Base-by-base conservation (phyloP, 2,888 invertebrate species). In the Criorhina ranunculi region DNA sequence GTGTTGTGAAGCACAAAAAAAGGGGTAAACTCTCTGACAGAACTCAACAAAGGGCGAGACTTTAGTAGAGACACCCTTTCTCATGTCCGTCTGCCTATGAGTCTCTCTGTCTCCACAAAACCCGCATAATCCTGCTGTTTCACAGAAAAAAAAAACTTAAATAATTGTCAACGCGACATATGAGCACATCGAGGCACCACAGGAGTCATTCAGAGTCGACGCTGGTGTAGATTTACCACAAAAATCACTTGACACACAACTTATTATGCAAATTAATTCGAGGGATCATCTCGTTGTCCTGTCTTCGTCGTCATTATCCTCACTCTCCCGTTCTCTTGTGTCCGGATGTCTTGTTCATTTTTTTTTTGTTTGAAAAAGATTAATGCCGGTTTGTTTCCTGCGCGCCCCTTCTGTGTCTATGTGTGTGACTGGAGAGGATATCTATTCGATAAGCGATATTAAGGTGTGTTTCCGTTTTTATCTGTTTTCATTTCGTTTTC, bases 391-490 rank as follows among this genome's bases (percentile, higher is more conserved):
- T 49, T 15, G 42, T 49, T 59, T 72, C 17, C 35, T 24, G 42
- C 42, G 42, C 37, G n/a, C 31, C 51, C 59, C 35, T 31, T 49
- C 37, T 40, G 46, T 66, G 35, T n/a, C 57, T 79, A 60, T 8
- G 60, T 33, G 51, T 8, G n/a, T 9, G 24, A 4, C n/a, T 7
- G 1, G 24, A 35, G 49, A 49, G 57, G 69, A 62, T 66, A 67
- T 59, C 66, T 33, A 62, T 44, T 79, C 78, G 78, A 83, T 76
- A 76, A 49, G 19, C 51, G 69, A 76, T 76, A 81, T 79, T 75
- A 79, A 83, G 83, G 83, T 83, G 83, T 79, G 83, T 83, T 83
- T 79, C 79, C 79, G 62, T 57, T 78, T 55, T 67, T 66, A 44
- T 73, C 19, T 17, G 15, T 59, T 59, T 24, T 59, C 33, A 44